Base-by-base conservation (phyloP, 2,888 invertebrate genomes). In the Lutraria lutraria region DNA sequence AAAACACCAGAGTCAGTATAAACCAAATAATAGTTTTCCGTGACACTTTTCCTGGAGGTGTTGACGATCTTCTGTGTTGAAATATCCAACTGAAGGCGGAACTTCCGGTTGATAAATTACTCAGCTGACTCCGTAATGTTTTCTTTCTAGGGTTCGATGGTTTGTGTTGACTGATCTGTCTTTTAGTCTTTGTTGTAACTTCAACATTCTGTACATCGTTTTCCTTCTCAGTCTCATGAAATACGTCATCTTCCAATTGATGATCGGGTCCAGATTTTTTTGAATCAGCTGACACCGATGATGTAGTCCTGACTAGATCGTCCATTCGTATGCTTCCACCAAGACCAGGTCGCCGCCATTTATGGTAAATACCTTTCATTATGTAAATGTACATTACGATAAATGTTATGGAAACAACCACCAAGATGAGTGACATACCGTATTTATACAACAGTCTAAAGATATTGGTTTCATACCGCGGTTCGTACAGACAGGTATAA, bases 21-120 rank as follows among this genome's bases (percentile, higher is more conserved):
- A 91, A 80, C 91, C 91, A 91, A 60, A 91, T 91, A 6, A 91
- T 29, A 25, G 91, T 91, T 60, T 89, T 90, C 68, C 84, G 85
- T 13, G 90, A 88, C 8, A 90, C 63, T 60, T 63, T 83, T 21
- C 88, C 87, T 1, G 88, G 29, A 25, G 82, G 54, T 0, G 85
- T 53, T 0, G 84, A 72, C 0, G 76, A 76, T 19, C 76, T 31
- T 76, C 76, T 76, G 15, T 34, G 76, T 56, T 54, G 54, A 21
- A 56, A 54, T 34, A 53, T 29, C 29, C 85, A 72, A 72, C 84
- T 43, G 21, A 84, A 54, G 10, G 85, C 21, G 52, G 68, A 34
- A 12, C 76, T 56, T 54, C 79, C 76, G 52, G 31, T 79, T 0
- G 85, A 79, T 13, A 54, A 54, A n/a, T 56, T 16, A 34, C 76